Percentiles rank a stretch among this genome's conserved stretches.
These are phyloP conservation scores for Merodon equestris DNA, from an alignment of 2,888 invertebrate genomes.

Conservation along the genomic window DNA sequence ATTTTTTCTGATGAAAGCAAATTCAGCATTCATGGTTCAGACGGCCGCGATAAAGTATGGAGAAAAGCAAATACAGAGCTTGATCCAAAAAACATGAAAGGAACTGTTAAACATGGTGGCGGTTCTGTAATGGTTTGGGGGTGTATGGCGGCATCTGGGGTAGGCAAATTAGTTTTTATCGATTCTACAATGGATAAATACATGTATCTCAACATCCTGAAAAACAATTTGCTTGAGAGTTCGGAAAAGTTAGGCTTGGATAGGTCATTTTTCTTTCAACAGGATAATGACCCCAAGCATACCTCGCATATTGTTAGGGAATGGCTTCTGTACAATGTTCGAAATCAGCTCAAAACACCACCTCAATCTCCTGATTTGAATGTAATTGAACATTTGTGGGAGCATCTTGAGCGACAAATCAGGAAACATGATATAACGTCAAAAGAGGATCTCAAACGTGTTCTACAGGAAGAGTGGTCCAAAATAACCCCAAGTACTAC, in stretches of 20 bases:
- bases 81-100: constrained; percentile 12
- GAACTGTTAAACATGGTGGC: constrained; percentile 12
- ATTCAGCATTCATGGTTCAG: constrained; percentile 35
- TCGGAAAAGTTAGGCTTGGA: constrained; percentile 3
- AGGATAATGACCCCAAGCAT: constrained; percentile 15
- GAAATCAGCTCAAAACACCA: constrained; percentile 3
- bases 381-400: constrained; percentile 13
- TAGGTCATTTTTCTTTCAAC: neutral
- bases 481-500: constrained; percentile 3
- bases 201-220: constrained; percentile 1
- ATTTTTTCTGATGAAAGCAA: constrained; percentile 49
- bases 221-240: constrained; percentile 9
- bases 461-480: constrained; percentile 15
- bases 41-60: constrained; percentile 31
- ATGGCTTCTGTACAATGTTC: constrained; percentile 4
- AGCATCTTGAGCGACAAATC: neutral
- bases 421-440: neutral
- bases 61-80: constrained; percentile 27
- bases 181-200: neutral
- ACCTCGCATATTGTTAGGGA: constrained; percentile 5
- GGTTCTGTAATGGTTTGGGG: constrained; percentile 30
- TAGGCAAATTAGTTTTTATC: constrained; percentile 20
- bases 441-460: constrained; percentile 15
- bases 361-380: constrained; percentile 9
- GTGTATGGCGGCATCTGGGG: constrained; percentile 18